Evolutionary conservation across 2,797 vertebrate genomes (phyloP).

Genomic region (Babyrousa celebensis): DNA sequence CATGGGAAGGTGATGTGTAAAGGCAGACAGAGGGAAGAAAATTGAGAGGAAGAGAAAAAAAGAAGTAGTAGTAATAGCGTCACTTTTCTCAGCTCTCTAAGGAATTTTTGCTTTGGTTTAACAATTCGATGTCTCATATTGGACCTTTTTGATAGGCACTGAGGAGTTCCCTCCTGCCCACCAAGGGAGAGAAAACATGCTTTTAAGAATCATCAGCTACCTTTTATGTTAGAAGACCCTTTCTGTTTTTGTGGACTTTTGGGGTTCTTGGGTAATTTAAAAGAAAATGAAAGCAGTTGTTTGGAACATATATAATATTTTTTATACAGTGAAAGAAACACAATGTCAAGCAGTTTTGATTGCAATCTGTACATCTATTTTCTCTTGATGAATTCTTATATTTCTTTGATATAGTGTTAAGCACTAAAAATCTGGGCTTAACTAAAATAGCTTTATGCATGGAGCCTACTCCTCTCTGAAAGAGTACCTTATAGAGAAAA

Average conservation of each 20-base stretch:
- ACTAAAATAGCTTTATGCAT: constrained; percentile 26
- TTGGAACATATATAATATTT: neutral
- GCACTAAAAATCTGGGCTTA: neutral
- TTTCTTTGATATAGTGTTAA: neutral
- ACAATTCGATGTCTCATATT: neutral
- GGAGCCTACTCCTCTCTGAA: neutral
- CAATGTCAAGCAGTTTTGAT: neutral
- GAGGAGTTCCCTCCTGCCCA: neutral
- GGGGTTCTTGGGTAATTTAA: neutral
- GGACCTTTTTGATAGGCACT: neutral
- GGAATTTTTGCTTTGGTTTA: neutral
- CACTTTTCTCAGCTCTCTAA: neutral
- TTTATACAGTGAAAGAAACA: neutral
- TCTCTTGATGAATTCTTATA: neutral
- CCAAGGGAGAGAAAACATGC: neutral
- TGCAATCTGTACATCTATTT: neutral
- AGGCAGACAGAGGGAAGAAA: neutral
- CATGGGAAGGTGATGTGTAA: neutral
- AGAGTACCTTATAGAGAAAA: neutral
- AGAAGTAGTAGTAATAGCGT: neutral
- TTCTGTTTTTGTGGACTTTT: constrained; percentile 30
- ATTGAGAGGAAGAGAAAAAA: neutral
- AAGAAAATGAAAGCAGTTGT: neutral
- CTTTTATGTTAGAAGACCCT: neutral
- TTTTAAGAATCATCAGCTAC: neutral